Conservation (phyloP, 2,888 invertebrate genomes). For the Dasypolia templi region DNA sequence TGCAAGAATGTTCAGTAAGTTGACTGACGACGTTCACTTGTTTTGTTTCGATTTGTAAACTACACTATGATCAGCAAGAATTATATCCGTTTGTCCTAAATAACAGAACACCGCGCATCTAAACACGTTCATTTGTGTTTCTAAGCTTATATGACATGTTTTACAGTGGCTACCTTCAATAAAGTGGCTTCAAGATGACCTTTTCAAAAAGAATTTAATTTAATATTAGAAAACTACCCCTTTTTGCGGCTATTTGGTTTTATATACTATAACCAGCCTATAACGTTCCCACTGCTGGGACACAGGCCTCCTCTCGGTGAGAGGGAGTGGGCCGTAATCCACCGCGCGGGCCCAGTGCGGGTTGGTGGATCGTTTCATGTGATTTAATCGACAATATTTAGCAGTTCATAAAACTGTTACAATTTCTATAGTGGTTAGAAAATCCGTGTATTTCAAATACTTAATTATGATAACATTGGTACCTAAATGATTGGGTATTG, state of each 20-base stretch:
- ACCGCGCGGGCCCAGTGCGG: background rate
- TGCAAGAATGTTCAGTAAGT: background rate
- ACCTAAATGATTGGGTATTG: slow-evolving; percentile 7
- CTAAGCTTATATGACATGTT: background rate
- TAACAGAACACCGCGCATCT: background rate
- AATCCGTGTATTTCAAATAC: background rate
- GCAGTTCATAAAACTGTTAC: background rate
- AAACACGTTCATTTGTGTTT: background rate
- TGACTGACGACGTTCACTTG: background rate
- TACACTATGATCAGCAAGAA: background rate
- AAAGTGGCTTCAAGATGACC: background rate
- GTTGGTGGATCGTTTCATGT: background rate
- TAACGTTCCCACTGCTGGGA: background rate
- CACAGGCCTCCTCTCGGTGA: background rate
- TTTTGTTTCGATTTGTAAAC: background rate
- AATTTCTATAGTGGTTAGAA: background rate
- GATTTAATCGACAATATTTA: background rate
- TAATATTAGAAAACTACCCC: background rate
- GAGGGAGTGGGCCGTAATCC: background rate
- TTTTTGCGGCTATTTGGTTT: background rate
- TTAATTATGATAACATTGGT: background rate
- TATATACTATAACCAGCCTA: background rate
- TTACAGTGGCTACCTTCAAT: slow-evolving; percentile 4
- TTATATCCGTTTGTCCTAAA: background rate
- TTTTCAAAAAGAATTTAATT: background rate